These are phyloP conservation scores for Luffia ferchaultella DNA, from an alignment of 2,888 invertebrate genomes.

Conservation along the genomic window DNA sequence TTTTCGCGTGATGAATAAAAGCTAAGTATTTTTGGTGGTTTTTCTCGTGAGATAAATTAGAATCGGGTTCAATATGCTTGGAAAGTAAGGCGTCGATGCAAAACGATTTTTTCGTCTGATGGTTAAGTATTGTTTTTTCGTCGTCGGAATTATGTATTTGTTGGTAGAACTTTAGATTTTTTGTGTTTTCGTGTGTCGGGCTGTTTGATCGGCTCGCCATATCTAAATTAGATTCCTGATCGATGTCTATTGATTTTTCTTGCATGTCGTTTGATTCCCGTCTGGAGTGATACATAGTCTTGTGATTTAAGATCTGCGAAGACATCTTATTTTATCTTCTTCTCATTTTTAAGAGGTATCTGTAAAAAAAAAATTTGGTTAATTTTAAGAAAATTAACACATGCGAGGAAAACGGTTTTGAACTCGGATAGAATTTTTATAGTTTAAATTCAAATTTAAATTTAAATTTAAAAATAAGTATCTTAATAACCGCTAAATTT, in stretches of 20 bases:
- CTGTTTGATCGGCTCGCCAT: slow-evolving; percentile 38
- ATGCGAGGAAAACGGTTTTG: no score
- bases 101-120: slow-evolving; percentile 75
- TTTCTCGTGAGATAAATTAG: slow-evolving; percentile 18
- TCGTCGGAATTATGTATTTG: slow-evolving; percentile 23
- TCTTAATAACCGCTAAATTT: no score
- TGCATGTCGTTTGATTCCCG: slow-evolving; percentile 31
- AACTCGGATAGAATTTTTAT: no score
- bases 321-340: slow-evolving; percentile 26
- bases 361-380: no score
- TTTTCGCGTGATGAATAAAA: slow-evolving; percentile 44
- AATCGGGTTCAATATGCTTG: slow-evolving; percentile 41
- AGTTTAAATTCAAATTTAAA: no score
- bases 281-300: slow-evolving; percentile 28
- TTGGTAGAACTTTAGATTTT: slow-evolving; percentile 43
- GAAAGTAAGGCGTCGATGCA: slow-evolving; percentile 91
- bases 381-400: no score
- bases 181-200: slow-evolving; percentile 21
- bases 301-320: slow-evolving; percentile 27
- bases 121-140: slow-evolving; percentile 43
- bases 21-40: slow-evolving; percentile 44
- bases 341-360: no score
- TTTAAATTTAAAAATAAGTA: no score
- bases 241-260: slow-evolving; percentile 42
- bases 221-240: slow-evolving; percentile 38